These are phyloP conservation scores for Marmota flaviventris DNA, from an alignment of 2,113 vertebrate species.

Conservation along the genomic window DNA sequence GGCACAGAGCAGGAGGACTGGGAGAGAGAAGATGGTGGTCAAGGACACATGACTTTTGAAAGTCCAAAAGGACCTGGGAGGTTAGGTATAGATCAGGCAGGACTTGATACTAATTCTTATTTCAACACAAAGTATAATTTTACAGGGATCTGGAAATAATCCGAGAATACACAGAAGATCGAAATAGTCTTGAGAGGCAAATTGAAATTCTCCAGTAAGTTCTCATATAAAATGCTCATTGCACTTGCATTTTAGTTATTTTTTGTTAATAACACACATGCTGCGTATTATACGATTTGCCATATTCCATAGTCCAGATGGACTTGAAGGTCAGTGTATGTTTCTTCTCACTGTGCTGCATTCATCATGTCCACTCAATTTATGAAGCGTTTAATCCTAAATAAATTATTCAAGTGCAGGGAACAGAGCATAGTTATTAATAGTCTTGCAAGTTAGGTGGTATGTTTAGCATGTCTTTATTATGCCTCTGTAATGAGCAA, in stretches of 20 bases:
- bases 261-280: neutral
- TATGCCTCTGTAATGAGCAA: neutral
- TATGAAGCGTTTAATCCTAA: neutral
- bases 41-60: neutral
- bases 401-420: neutral
- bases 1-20: neutral
- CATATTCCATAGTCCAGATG: neutral
- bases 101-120: conserved; percentile 24
- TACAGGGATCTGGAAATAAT: conserved; percentile 95
- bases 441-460: neutral
- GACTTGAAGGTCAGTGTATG: rapidly evolving
- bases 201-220: conserved; percentile 98
- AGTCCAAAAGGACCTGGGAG: neutral
- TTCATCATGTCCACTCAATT: neutral
- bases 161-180: conserved; percentile 94
- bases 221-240: conserved; percentile 57
- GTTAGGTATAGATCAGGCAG: neutral
- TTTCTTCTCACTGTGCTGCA: neutral
- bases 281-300: neutral
- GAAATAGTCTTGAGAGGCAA: conserved; percentile 95
- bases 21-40: neutral
- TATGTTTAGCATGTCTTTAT: rapidly evolving
- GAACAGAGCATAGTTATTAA: neutral
- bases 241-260: conserved; percentile 5
- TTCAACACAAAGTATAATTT: conserved; percentile 71